Conservation (phyloP, 2,113 vertebrate genomes). For the Paradisaea rubra region DNA sequence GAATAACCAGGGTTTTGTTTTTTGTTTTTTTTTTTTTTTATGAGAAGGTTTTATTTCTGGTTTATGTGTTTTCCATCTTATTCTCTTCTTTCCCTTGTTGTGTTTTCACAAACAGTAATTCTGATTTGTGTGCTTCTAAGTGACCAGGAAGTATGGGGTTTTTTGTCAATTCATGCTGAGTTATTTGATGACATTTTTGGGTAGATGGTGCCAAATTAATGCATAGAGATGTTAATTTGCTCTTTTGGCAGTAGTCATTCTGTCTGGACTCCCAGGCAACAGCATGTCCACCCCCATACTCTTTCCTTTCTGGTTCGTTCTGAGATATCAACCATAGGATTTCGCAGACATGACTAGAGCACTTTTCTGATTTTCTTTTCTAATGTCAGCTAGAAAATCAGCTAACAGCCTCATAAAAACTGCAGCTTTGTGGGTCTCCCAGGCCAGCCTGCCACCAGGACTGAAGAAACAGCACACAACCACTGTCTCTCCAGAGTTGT, state of each 20-base stretch:
- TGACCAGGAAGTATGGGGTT: accelerated
- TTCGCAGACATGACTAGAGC: not conserved
- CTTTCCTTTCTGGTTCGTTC: not conserved
- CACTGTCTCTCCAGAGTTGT: not conserved
- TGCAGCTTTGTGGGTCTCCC: not conserved
- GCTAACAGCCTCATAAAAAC: not conserved
- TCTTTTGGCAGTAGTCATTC: not conserved
- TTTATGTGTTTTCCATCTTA: not conserved
- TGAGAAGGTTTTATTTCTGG: not conserved
- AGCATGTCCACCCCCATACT: not conserved
- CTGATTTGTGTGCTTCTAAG: not conserved
- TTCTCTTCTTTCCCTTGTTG: not conserved
- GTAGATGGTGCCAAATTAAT: not conserved
- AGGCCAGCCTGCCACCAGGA: not conserved
- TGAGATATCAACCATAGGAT: not conserved
- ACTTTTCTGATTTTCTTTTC: not conserved
- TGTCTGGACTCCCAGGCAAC: not conserved
- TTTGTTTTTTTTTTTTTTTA: not conserved
- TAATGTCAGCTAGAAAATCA: not conserved
- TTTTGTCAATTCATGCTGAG: not conserved
- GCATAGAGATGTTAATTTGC: not conserved
- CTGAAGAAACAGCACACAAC: not conserved
- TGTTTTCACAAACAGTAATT: not conserved
- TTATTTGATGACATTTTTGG: not conserved
- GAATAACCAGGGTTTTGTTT: not conserved